Percentiles rank a stretch among this genome's conserved stretches.
phyloP scores from a whole-genome alignment of 2,113 vertebrate species.

The Tichodroma muraria region DNA sequence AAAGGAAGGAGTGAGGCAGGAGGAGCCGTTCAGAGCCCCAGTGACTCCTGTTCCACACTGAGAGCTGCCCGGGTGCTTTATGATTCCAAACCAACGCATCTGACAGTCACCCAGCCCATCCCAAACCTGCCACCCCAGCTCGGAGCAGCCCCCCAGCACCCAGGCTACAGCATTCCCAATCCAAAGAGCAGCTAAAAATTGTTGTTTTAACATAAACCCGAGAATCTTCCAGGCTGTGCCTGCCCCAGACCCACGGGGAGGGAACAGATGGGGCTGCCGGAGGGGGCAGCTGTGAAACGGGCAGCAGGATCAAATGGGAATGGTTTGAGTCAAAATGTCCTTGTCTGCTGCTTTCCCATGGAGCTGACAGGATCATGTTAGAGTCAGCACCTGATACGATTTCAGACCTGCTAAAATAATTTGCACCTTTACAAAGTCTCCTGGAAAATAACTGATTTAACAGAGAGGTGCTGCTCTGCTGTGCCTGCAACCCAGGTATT shows the following conservation, averaged over 20 bases:
- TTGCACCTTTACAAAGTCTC: not conserved
- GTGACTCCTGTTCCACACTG: not conserved
- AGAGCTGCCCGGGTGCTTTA: not conserved
- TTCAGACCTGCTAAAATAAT: not conserved
- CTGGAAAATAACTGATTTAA: not conserved
- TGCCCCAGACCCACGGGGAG: not conserved
- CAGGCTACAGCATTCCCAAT: not conserved
- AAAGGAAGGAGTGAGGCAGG: not conserved
- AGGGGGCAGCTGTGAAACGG: rapidly evolving
- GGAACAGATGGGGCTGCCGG: not conserved
- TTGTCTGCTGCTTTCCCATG: not conserved
- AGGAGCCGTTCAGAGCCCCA: rapidly evolving
- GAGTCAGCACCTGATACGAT: not conserved
- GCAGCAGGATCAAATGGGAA: not conserved
- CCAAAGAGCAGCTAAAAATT: not conserved
- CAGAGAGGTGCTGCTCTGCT: not conserved
- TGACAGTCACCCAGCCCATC: not conserved
- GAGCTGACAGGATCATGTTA: not conserved
- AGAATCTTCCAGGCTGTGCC: not conserved
- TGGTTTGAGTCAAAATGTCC: not conserved
- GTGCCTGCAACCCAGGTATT: not conserved
- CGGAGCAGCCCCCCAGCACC: rapidly evolving
- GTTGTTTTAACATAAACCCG: rapidly evolving
- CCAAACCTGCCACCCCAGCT: not conserved
- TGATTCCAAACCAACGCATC: not conserved